Percentiles rank a stretch among this genome's conserved stretches.
These are phyloP conservation scores for Drosophila lacicola DNA, from an alignment of 2,888 invertebrate genomes.

Conservation along the genomic window DNA sequence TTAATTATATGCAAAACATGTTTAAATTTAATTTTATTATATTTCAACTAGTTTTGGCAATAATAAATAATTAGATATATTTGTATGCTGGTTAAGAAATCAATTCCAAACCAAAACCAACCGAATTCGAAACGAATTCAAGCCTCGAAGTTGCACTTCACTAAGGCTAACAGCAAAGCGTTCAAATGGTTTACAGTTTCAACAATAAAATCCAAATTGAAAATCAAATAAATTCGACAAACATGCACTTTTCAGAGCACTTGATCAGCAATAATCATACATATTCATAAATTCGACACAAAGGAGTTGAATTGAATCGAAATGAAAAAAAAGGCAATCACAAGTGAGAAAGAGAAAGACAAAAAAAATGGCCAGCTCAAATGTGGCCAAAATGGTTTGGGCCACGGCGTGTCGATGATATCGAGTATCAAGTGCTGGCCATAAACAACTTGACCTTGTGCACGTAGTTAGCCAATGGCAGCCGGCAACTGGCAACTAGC, in stretches of 20 bases:
- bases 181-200: too few species aligned
- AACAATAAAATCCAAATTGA: conserved; percentile 60
- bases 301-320: conserved; percentile 21
- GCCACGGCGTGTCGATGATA: conserved; percentile 58
- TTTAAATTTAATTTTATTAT: too few species aligned
- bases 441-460: conserved; percentile 80
- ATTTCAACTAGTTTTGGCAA: too few species aligned
- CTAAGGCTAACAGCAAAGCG: background rate
- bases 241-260: conserved; percentile 55
- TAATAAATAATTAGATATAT: too few species aligned
- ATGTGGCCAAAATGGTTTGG: conserved; percentile 44
- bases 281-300: conserved; percentile 59
- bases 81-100: conserved; percentile 9
- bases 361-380: conserved; percentile 5
- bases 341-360: background rate
- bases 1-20: too few species aligned
- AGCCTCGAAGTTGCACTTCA: background rate
- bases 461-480: conserved; percentile 54
- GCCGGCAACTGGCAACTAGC: background rate
- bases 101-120: conserved; percentile 14
- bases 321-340: too few species aligned
- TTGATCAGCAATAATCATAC: conserved; percentile 50
- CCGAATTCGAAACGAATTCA: conserved; percentile 8
- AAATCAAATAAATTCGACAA: conserved; percentile 64
- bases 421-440: conserved; percentile 75